Percentiles rank a stretch among this genome's conserved stretches.
phyloP scores from a whole-genome alignment of 2,888 invertebrate species.

The Allacma fusca region DNA sequence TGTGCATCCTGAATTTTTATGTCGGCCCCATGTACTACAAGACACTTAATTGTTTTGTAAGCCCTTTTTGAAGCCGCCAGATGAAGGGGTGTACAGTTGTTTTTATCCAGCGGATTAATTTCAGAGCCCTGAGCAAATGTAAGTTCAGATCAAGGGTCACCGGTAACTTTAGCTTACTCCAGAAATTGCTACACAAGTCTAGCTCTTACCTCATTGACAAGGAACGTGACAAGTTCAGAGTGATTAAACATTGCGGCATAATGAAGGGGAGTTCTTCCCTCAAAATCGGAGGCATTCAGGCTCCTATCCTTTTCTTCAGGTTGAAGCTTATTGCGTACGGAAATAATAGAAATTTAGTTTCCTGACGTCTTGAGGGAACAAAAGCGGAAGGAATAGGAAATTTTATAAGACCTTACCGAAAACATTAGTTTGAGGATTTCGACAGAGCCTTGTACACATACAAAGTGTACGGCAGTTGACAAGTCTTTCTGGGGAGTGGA shows the following conservation, averaged over 20 bases:
- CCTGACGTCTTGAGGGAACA: too few relatives aligned
- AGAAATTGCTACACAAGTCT: too few relatives aligned
- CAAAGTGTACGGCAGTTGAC: constrained; percentile 87
- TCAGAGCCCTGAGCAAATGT: too few relatives aligned
- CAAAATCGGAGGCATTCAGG: constrained; percentile 78
- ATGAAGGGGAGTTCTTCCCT: constrained; percentile 88
- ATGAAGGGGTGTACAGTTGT: constrained; percentile 79
- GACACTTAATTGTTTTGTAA: constrained; percentile 78
- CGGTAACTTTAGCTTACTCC: too few relatives aligned
- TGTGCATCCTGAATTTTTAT: constrained; percentile 79
- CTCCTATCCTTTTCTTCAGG: constrained; percentile 76
- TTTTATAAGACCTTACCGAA: too few relatives aligned
- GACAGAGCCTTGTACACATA: constrained; percentile 82
- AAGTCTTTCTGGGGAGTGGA: constrained; percentile 85
- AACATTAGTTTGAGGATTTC: constrained; percentile 84
- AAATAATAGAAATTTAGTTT: too few relatives aligned
- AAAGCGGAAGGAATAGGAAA: too few relatives aligned
- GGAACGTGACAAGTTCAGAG: constrained; percentile 74
- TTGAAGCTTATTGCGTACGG: constrained; percentile 74
- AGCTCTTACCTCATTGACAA: constrained; percentile 68
- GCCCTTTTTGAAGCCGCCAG: constrained; percentile 82
- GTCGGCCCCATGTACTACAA: constrained; percentile 78
- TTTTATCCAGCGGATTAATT: constrained; percentile 79
- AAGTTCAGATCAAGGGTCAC: too few relatives aligned
- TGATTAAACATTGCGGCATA: constrained; percentile 92